phyloP scores from a whole-genome alignment of 2,113 vertebrate species.

The Micronycteris hirsuta region DNA sequence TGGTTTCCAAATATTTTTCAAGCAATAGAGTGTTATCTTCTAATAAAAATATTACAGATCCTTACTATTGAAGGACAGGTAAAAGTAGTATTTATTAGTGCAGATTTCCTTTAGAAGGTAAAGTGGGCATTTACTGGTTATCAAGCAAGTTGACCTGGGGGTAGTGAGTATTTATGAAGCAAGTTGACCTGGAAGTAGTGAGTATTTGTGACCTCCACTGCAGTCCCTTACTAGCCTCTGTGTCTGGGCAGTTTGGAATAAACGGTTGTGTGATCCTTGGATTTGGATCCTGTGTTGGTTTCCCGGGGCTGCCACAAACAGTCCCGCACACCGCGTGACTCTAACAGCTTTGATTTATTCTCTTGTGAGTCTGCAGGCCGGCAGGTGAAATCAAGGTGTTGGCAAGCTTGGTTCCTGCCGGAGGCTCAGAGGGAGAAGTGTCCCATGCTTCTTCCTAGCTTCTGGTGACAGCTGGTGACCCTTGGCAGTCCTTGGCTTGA shows the following conservation, averaged over 20 bases:
- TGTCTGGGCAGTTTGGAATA: background rate
- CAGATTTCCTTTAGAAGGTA: background rate
- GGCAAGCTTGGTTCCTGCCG: background rate
- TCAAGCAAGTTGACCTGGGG: background rate
- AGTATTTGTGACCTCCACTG: background rate
- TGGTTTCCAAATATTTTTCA: background rate
- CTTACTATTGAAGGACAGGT: background rate
- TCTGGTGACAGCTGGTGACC: background rate
- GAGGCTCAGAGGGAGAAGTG: background rate
- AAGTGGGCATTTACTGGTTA: background rate
- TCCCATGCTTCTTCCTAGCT: rapidly evolving
- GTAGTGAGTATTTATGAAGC: background rate
- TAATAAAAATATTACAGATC: background rate
- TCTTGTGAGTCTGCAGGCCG: background rate
- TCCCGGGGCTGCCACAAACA: background rate
- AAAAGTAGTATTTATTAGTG: background rate
- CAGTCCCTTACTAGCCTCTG: background rate
- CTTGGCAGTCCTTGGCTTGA: background rate
- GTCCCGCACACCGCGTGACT: background rate
- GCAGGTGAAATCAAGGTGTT: background rate
- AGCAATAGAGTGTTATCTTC: background rate
- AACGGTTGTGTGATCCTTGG: background rate
- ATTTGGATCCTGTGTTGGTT: background rate
- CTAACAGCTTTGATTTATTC: background rate
- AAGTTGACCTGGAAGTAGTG: background rate